Base-by-base conservation (phyloP, 2,797 vertebrate species). In the Sebastiscus tertius region DNA sequence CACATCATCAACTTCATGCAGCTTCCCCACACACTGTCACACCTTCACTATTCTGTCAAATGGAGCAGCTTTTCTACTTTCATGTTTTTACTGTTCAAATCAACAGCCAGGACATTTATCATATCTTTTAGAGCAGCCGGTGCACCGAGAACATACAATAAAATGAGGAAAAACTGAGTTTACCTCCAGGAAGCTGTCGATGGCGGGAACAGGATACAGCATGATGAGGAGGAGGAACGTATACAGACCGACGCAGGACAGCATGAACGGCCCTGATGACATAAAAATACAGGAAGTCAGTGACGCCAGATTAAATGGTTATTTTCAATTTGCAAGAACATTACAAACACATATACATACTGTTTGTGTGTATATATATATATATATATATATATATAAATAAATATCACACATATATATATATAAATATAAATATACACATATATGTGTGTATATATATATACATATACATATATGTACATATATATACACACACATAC, bases 121-220 rank as follows among this genome's bases (percentile, higher is more conserved):
- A 8, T 24, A 7, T 72, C 5, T 63, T 29, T 26, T 8, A 56
- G 8, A 77, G 14, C 10, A 72, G 26, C 8, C 29, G 8, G 12
- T 12, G 9, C 29, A 20, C 14, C n/a, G 31, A 6, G 8, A 77
- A 33, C 22, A 16, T 22, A 24, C 33, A 36, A 36, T 7, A 0
- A 63, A 49, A 56, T 22, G 5, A 34, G 3, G 3, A 24, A 24
- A 10, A 20, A 27, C 12, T 1, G 39, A 1, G 36, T 95, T 94
- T 94, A 99, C 98, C 97, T 98, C 95, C 86, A 99, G 95, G 93
- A 96, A 95, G 1, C 69, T 1, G 8, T 98, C 96, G 49, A 99
- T 91, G 77, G 95, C 91, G 61, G 96, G 91, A 74, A 97, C 59
- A n/a, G 97, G 99, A 89, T 96, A 85, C 88, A 99, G 94, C 96